Conservation (phyloP, 2,113 vertebrate genomes). For the Oenanthe melanoleuca region DNA sequence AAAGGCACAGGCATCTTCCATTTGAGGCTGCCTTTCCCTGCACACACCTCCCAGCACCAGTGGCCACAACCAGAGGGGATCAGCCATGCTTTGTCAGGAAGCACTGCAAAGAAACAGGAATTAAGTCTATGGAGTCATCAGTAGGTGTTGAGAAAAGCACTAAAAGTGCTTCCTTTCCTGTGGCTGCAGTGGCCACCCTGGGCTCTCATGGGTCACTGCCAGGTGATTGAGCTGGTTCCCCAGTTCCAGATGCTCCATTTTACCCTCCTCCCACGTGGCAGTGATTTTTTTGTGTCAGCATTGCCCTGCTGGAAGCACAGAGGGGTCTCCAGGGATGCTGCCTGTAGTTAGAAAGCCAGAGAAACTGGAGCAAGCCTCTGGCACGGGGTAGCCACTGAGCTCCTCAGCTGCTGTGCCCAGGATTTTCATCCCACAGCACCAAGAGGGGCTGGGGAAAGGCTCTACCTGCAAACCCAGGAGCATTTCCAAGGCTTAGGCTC, state of each 20-base stretch:
- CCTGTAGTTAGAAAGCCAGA: background rate
- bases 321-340: slow-evolving; percentile 8
- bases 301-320: slow-evolving; percentile 3
- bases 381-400: fast-evolving
- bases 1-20: background rate
- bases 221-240: background rate
- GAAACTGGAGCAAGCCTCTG: background rate
- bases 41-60: background rate
- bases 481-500: slow-evolving; percentile 20
- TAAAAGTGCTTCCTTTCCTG: background rate
- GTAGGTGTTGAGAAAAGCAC: background rate
- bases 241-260: background rate
- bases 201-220: fast-evolving
- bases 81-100: background rate
- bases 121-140: background rate
- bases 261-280: background rate
- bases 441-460: background rate
- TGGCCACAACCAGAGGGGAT: background rate
- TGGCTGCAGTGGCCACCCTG: background rate
- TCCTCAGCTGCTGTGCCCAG: background rate
- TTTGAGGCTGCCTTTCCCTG: background rate
- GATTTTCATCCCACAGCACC: background rate
- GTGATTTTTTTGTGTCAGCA: background rate
- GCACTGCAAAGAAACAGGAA: background rate
- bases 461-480: slow-evolving; percentile 22